Base-by-base conservation (phyloP, 2,113 vertebrate genomes). In the Phocoena sinus region DNA sequence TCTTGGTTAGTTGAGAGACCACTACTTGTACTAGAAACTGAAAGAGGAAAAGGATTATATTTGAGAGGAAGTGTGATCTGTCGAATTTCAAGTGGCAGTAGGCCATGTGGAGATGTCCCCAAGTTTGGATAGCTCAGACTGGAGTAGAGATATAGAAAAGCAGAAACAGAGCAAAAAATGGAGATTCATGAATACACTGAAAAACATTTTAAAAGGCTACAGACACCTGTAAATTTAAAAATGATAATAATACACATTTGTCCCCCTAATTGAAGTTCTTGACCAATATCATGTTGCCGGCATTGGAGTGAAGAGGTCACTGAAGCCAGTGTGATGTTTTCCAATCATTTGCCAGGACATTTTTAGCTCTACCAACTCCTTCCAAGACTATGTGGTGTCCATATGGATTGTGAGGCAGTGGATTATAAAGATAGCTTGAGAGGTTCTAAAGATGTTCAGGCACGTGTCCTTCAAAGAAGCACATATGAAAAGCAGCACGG, bases 391-490 rank as follows among this genome's bases (percentile, higher is more conserved):
- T 90, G 76, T 38, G 62, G 44, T 88, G 67, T 58, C 88, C 97
- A 97, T 87, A 94, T 97, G 96, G 93, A 70, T 84, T n/a, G 82
- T 33, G 76, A 97, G 74, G 70, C 68, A 65, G 74, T 83, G n/a
- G 58, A n/a, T 63, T 92, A 71, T 56, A 95, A 92, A 95, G 79
- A 96, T 47, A 96, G 71, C 65, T 33, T 68, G 76, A 86, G 68
- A 87, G 25, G 33, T 53, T n/a, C 81, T 95, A 96, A 94, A 96
- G 77, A 95, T 82, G 94, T 31, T 65, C 28, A 62, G 58, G 56
- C 93, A 94, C 68, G 2, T 67, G 68, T 90, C 84, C 90, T 62
- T 91, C 76, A 74, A 47, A 56, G 74, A 79, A 73, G 31, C 21
- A 31, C 83, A 80, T 47, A 53, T 10, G 17, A 67, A 67, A 28